phyloP scores from a whole-genome alignment of 2,797 vertebrate genomes.

The Spatula clypeata region DNA sequence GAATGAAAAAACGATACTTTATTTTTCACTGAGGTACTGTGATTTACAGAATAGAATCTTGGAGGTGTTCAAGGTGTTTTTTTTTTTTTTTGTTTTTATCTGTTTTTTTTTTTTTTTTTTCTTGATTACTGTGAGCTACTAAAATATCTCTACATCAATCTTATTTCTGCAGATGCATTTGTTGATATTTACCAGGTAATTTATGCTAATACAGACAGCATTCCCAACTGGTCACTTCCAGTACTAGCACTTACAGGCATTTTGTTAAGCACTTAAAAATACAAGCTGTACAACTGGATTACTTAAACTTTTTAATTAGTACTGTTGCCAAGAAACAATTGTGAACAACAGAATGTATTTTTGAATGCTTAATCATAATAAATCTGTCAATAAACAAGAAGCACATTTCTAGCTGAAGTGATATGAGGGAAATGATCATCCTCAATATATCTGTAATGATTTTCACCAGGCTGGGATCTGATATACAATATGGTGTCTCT shows the following conservation, averaged over 20 bases:
- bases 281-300: neutral
- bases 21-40: neutral
- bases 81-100: too few relatives aligned
- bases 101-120: neutral
- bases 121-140: constrained; percentile 20
- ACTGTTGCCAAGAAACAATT: neutral
- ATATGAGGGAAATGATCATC: neutral
- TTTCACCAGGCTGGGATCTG: neutral
- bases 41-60: constrained; percentile 18
- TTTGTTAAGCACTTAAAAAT: constrained; percentile 24
- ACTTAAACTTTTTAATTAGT: neutral
- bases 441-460: neutral
- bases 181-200: constrained; percentile 36
- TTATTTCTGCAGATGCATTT: constrained; percentile 44
- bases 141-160: constrained; percentile 8
- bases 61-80: neutral
- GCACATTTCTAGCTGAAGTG: neutral
- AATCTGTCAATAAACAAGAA: neutral
- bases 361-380: neutral
- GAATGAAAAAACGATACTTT: neutral
- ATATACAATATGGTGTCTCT: neutral
- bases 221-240: constrained; percentile 29
- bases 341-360: neutral
- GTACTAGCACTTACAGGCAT: neutral
- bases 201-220: neutral